Evolutionary conservation across 2,888 invertebrate genomes (phyloP).

Genomic region (Sepioteuthis lessoniana): DNA sequence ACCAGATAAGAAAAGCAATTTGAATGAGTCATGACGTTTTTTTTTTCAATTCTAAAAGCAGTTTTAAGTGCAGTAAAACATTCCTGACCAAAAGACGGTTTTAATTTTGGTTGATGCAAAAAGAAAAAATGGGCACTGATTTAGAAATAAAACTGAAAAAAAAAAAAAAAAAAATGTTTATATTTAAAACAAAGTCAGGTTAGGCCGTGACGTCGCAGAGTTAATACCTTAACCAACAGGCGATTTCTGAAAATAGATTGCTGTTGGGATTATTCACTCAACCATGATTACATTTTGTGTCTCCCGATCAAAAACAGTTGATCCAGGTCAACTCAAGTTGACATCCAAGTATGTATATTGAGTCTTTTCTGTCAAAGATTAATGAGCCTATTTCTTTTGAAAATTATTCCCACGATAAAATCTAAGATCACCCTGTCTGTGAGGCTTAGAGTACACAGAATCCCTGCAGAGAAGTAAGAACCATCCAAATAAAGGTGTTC

Average conservation of each 20-base stretch:
- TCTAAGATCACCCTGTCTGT: too few species aligned
- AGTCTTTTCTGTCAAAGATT: too few species aligned
- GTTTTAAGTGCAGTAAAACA: not conserved
- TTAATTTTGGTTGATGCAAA: not conserved
- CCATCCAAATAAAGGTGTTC: too few species aligned
- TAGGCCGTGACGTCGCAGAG: not conserved
- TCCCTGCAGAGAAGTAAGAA: too few species aligned
- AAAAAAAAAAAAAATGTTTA: too few species aligned
- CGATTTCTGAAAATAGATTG: not conserved
- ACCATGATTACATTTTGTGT: not conserved
- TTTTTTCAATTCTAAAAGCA: too few species aligned
- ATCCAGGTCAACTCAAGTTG: not conserved
- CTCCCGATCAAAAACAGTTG: not conserved
- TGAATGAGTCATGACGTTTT: too few species aligned
- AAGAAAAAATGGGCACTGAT: not conserved
- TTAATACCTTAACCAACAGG: not conserved
- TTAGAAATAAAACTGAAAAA: not conserved
- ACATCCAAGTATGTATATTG: too few species aligned
- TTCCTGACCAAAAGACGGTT: not conserved
- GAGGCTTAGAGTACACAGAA: too few species aligned
- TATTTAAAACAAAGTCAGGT: not conserved
- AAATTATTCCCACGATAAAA: too few species aligned
- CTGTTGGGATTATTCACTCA: not conserved
- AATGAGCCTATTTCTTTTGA: too few species aligned
- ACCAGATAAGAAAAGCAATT: too few species aligned